Evolutionary conservation across 2,113 vertebrate genomes (phyloP).

Genomic region (Silurus meridionalis): DNA sequence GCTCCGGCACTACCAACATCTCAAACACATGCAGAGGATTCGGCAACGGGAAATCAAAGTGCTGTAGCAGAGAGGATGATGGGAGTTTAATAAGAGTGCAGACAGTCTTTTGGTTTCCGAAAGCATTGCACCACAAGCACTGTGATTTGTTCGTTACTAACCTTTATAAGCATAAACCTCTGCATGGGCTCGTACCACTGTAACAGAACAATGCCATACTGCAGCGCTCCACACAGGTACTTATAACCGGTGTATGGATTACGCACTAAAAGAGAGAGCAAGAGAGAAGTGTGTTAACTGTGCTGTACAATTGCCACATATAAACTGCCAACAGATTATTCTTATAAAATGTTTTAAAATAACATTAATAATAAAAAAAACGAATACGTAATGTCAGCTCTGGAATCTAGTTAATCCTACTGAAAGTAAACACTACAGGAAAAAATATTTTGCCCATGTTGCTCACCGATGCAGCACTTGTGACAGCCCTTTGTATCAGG

Average conservation of each 20-base stretch:
- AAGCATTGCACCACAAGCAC: neutral
- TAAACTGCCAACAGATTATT: neutral
- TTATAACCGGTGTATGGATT: conserved; percentile 97
- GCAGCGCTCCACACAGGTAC: conserved; percentile 93
- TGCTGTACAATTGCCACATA: neutral
- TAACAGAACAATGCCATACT: conserved; percentile 93
- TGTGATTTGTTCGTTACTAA: conserved; percentile 58
- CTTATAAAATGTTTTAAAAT: too few relatives aligned
- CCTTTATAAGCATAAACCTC: conserved; percentile 99
- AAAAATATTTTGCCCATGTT: neutral
- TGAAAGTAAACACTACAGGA: neutral
- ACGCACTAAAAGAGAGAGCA: conserved; percentile 77
- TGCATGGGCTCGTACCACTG: conserved; percentile 99
- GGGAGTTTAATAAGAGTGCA: neutral
- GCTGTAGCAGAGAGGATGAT: conserved; percentile 67
- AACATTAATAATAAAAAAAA: neutral
- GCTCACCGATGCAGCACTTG: conserved; percentile 98
- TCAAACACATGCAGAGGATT: conserved; percentile 95
- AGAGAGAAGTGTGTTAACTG: neutral
- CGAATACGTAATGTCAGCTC: neutral
- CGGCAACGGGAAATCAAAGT: conserved; percentile 98
- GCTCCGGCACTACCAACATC: conserved; percentile 96
- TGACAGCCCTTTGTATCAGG: conserved; percentile 98
- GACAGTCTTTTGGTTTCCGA: too few relatives aligned
- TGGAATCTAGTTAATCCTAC: neutral